A percentile compares a stretch with the other conserved stretches of the same genome.
These are phyloP conservation scores for Mugil cephalus DNA, from an alignment of 2,113 vertebrate species.

Conservation along the genomic window DNA sequence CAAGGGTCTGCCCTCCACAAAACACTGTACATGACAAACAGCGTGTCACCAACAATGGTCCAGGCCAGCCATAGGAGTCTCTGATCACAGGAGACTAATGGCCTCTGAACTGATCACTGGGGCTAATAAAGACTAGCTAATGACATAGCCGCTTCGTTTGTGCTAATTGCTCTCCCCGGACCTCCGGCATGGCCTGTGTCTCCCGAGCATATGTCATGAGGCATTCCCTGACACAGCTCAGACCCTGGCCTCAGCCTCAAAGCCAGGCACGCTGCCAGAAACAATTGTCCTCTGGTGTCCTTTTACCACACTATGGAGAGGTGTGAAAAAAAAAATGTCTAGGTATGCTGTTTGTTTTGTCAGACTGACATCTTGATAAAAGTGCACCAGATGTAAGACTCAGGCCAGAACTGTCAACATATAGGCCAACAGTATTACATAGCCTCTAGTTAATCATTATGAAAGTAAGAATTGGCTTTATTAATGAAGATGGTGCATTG, in stretches of 20 bases:
- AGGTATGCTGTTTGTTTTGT: slow-evolving; percentile 43
- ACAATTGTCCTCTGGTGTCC: slow-evolving; percentile 67
- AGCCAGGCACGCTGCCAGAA: slow-evolving; percentile 60
- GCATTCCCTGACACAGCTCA: slow-evolving; percentile 63
- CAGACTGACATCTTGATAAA: slow-evolving; percentile 30
- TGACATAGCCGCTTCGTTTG: slow-evolving; percentile 77
- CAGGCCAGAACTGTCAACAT: not conserved
- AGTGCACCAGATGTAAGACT: not conserved
- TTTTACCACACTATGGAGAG: slow-evolving; percentile 42
- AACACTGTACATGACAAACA: slow-evolving; percentile 37
- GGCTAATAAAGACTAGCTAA: slow-evolving; percentile 83
- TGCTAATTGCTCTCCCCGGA: slow-evolving; percentile 82
- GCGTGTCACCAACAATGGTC: slow-evolving; percentile 43
- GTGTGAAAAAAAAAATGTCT: slow-evolving; percentile 46
- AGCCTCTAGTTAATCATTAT: not conserved
- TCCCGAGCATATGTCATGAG: slow-evolving; percentile 77
- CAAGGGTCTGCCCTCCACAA: slow-evolving; percentile 17
- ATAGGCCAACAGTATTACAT: too few relatives aligned
- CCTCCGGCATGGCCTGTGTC: slow-evolving; percentile 62
- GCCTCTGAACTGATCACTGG: slow-evolving; percentile 78
- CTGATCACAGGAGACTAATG: slow-evolving; percentile 74
- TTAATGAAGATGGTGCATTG: slow-evolving; percentile 1
- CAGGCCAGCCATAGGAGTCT: slow-evolving; percentile 46
- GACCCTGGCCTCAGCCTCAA: slow-evolving; percentile 58
- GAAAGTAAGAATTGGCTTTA: slow-evolving; percentile 15